These are phyloP conservation scores for Varecia variegata DNA, from an alignment of 2,797 vertebrate species.

Conservation along the genomic window DNA sequence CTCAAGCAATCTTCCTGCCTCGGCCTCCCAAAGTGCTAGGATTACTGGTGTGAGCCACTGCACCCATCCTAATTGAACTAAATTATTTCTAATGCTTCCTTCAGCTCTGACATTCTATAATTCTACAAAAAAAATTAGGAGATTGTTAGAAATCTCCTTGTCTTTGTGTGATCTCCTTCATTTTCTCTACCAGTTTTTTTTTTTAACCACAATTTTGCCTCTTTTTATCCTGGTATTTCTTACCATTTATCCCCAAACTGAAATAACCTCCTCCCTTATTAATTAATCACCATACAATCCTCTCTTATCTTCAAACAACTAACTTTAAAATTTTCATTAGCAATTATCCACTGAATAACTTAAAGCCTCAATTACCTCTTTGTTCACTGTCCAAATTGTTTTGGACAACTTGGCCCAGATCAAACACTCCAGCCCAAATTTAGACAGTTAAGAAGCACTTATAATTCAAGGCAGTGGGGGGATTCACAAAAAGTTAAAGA, in stretches of 20 bases:
- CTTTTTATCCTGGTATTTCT: background rate
- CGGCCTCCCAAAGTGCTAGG: background rate
- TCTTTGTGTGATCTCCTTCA: background rate
- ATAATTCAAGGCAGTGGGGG: background rate
- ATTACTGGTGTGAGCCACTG: background rate
- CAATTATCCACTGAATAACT: background rate
- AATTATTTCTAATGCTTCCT: constrained; percentile 8
- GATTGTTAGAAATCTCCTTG: background rate
- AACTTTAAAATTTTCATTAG: constrained; percentile 20
- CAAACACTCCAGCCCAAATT: background rate
- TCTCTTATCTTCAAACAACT: background rate
- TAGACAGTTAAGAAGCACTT: background rate
- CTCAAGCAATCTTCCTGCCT: background rate
- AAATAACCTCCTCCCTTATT: background rate
- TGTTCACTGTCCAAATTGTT: background rate
- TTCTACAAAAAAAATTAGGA: background rate
- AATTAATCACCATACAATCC: background rate
- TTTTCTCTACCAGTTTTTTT: background rate
- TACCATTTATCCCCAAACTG: background rate
- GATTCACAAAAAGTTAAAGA: background rate
- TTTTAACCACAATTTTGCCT: background rate
- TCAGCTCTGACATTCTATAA: background rate
- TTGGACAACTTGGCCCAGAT: background rate
- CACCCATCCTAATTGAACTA: background rate
- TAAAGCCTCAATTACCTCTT: background rate